These are phyloP conservation scores for Leptatherina wallacei DNA, from an alignment of 2,797 vertebrate species.

Conservation along the genomic window DNA sequence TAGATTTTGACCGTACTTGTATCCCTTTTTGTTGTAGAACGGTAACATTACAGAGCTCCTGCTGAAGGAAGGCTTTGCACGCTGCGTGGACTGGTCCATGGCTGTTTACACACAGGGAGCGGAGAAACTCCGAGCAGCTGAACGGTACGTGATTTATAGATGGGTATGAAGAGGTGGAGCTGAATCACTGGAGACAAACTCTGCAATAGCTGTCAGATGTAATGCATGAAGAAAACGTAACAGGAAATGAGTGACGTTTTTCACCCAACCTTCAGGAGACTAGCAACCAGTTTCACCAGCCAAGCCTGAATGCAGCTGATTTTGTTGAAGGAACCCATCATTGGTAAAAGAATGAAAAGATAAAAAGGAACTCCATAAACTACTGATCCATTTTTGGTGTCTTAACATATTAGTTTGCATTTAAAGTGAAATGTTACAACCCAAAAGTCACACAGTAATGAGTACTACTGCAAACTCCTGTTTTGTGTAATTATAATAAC, in stretches of 20 bases:
- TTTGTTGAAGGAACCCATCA: background rate
- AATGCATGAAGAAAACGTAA: background rate
- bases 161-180: background rate
- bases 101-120: conserved; percentile 95
- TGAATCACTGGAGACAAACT: background rate
- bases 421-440: too few species aligned
- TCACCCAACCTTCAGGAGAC: background rate
- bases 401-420: background rate
- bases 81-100: conserved; percentile 98
- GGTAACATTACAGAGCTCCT: conserved; percentile 97
- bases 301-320: background rate
- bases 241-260: background rate
- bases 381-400: too few species aligned
- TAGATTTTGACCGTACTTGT: background rate
- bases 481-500: background rate
- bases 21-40: conserved; percentile 80
- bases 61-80: conserved; percentile 95
- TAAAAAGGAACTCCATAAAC: too few species aligned
- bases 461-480: background rate
- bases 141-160: conserved; percentile 79
- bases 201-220: background rate
- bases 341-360: background rate
- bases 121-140: conserved; percentile 93
- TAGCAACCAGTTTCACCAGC: background rate
- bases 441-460: background rate